Evolutionary conservation across 2,113 vertebrate genomes (phyloP), one percentile per base, ranked within the genome.

Genomic region (Crotophaga sulcirostris): DNA sequence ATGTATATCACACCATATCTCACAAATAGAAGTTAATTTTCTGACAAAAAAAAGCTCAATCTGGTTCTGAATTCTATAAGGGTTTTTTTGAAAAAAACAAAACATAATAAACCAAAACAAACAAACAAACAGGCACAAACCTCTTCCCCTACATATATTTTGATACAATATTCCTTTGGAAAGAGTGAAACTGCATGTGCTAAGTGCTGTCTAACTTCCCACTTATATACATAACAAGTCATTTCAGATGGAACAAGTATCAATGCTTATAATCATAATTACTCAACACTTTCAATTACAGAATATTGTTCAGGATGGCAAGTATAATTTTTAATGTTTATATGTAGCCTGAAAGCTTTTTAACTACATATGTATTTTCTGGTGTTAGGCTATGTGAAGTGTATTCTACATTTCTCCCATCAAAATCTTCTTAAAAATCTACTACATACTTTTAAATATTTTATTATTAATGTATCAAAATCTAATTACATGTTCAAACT

Each of bases 1-100:
- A n/a, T 23, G 10, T 45, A 20, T 9, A 75, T 75, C 14, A 44
- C n/a, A 62, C 0, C 0, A 52, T 62, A 3, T n/a, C 7, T 59
- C 20, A 62, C 16, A 89, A n/a, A 34, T 25, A 64, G 24, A 75
- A 44, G 7, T 73, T 45, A n/a, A 26, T 66, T 68, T 84, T 77
- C 42, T 77, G 11, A 4, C 26, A 77, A 74, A 8, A 36, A 19
- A 77, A 90, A 92, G 10, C 4, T 44, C 17, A 91, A 28, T 7
- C 5, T 31, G 4, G 3, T 40, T 79, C 28, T 64, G 10, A 3
- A 44, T 25, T 55, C 4, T 56, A 1, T 58, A 24, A 18, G 21
- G 4, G 4, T 29, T 23, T 69, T 54, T 20, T 12, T 26, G 10
- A 23, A 9, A 23, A 42, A 34, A n/a, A 40, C 10, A 49, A 49